Conservation (phyloP, 2,113 vertebrate species). For the Pollimyrus isidori region DNA sequence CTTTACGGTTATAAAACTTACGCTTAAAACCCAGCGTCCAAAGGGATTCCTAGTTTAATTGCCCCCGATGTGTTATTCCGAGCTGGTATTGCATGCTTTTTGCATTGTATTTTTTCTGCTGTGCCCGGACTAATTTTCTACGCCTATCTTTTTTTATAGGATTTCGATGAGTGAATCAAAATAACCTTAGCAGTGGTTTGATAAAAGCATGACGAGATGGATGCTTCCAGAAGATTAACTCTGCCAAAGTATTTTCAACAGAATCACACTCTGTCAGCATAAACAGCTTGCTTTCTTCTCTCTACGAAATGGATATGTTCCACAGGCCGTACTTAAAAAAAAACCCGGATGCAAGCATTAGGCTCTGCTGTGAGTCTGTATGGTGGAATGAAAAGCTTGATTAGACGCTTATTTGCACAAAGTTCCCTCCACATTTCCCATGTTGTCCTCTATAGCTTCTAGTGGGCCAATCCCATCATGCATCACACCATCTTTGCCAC, state of each 20-base stretch:
- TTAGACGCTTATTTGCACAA: not conserved
- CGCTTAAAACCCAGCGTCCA: not conserved
- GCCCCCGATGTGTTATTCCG: not conserved
- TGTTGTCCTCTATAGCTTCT: not conserved
- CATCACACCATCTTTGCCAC: not conserved
- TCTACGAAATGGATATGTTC: not conserved
- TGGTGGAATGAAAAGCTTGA: not conserved
- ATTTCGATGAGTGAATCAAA: constrained; percentile 21
- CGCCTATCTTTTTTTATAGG: not conserved
- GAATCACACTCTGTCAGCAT: constrained; percentile 14
- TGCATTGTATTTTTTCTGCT: not conserved
- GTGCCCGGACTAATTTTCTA: not conserved
- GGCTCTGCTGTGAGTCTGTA: not conserved
- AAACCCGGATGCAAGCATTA: not conserved
- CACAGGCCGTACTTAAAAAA: not conserved
- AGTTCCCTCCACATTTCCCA: not conserved
- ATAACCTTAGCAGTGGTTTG: constrained; percentile 13
- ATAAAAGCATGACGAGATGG: constrained; percentile 16
- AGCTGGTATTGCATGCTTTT: constrained; percentile 5
- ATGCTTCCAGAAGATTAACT: constrained; percentile 5
- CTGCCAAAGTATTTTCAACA: constrained; percentile 3
- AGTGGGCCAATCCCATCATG: not conserved
- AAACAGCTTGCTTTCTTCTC: not conserved
- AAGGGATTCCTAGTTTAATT: constrained; percentile 27
- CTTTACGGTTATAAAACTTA: not conserved